A percentile compares a stretch with the other conserved stretches of the same genome.
Evolutionary conservation across 2,888 invertebrate genomes (phyloP).

Genomic region (Bugulina stolonifera): DNA sequence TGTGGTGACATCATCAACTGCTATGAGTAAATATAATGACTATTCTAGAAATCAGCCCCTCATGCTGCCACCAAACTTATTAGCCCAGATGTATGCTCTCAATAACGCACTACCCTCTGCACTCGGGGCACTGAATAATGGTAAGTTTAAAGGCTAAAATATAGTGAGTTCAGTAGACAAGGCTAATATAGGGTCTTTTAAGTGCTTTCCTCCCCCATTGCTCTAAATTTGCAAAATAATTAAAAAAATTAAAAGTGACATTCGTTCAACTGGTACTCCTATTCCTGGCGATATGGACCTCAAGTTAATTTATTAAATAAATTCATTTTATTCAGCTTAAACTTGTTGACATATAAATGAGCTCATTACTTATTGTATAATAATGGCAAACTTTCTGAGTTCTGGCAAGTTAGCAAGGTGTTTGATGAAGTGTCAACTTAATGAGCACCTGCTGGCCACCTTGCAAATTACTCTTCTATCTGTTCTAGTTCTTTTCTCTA

Average conservation of each 20-base stretch:
- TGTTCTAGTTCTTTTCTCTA: neutral
- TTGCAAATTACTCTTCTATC: too few relatives aligned
- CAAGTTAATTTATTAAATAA: neutral
- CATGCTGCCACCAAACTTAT: neutral
- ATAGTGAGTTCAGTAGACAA: too few relatives aligned
- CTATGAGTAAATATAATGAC: neutral
- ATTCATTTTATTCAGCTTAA: neutral
- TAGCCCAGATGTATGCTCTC: conserved; percentile 11
- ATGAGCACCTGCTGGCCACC: neutral
- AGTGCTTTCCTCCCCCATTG: neutral
- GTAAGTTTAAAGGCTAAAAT: neutral
- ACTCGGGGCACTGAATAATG: neutral
- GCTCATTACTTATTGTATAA: neutral
- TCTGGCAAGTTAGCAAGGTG: neutral
- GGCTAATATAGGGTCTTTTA: neutral
- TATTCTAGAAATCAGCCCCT: neutral
- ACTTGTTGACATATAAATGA: neutral
- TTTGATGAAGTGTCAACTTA: neutral
- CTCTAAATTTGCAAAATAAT: neutral
- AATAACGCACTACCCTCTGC: neutral
- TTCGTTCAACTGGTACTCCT: too few relatives aligned
- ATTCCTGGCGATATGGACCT: too few relatives aligned
- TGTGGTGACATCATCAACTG: conserved; percentile 1
- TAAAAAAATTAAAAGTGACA: neutral
- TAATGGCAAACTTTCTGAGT: neutral